Percentiles rank a stretch among this genome's conserved stretches.
phyloP scores from a whole-genome alignment of 2,113 vertebrate species.

The Tetraodon nigroviridis region DNA sequence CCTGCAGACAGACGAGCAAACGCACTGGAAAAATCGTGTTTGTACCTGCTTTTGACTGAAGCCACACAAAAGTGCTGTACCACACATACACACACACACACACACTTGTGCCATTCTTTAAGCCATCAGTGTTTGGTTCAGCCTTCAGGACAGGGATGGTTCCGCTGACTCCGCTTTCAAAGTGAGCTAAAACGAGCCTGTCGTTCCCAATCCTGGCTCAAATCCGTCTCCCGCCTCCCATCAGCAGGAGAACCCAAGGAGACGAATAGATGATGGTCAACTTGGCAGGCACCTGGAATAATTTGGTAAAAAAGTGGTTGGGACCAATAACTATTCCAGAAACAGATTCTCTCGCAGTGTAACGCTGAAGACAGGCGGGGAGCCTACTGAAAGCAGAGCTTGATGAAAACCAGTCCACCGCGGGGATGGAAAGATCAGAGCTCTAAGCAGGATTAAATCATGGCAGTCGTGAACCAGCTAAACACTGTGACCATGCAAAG shows the following conservation, averaged over 20 bases:
- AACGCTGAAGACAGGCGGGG: conserved; percentile 16
- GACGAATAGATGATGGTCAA: conserved; percentile 25
- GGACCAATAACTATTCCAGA: conserved; percentile 18
- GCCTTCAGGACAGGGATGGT: conserved; percentile 25
- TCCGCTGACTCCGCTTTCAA: conserved; percentile 41
- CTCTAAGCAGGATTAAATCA: conserved; percentile 30
- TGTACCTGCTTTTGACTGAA: conserved; percentile 2
- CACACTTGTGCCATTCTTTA: conserved; percentile 6
- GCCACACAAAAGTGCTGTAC: not conserved
- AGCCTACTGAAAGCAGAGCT: conserved; percentile 21
- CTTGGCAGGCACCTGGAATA: conserved; percentile 43
- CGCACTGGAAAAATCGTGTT: conserved; percentile 7
- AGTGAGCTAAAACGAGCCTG: conserved; percentile 39
- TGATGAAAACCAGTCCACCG: conserved; percentile 46
- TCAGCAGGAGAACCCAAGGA: conserved; percentile 28
- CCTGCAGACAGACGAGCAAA: not conserved
- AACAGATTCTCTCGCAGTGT: conserved; percentile 20
- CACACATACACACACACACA: conserved; percentile 5
- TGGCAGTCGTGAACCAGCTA: conserved; percentile 20
- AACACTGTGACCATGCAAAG: conserved; percentile 21
- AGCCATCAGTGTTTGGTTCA: conserved; percentile 27
- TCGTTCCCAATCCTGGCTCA: conserved; percentile 47
- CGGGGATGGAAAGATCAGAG: conserved; percentile 31
- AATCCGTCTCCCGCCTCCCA: conserved; percentile 49
- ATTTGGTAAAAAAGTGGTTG: conserved; percentile 31